Conservation (phyloP, 2,888 invertebrate genomes). For the Eristalis intricaria region DNA sequence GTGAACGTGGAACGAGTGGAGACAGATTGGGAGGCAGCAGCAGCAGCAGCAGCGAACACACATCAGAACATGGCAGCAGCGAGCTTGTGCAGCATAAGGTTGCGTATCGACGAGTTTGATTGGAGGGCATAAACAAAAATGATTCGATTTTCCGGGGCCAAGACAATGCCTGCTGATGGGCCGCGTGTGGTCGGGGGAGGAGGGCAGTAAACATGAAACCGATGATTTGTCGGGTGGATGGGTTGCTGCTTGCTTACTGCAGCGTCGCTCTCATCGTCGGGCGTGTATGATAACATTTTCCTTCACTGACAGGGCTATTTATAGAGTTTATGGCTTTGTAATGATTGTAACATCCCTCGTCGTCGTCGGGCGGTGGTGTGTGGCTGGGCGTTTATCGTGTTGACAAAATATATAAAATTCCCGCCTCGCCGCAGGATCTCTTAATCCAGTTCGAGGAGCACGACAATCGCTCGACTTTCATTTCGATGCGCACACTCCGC, state of each 20-base stretch:
- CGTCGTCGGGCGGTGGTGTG: slow-evolving; percentile 6
- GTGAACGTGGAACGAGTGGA: slow-evolving; percentile 38
- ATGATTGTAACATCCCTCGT: slow-evolving; percentile 58
- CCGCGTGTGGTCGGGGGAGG: not conserved
- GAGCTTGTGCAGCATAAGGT: not conserved
- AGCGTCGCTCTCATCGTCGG: slow-evolving; percentile 26
- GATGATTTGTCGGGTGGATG: slow-evolving; percentile 62
- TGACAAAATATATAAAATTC: slow-evolving; percentile 20
- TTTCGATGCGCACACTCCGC: not conserved
- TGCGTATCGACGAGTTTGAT: slow-evolving; percentile 25
- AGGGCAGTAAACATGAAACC: slow-evolving; percentile 41
- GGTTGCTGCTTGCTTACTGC: slow-evolving; percentile 2
- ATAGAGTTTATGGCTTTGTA: slow-evolving; percentile 62
- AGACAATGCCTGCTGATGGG: slow-evolving; percentile 28
- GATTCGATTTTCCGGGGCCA: slow-evolving; percentile 26
- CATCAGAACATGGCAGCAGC: not conserved
- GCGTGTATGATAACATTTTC: slow-evolving; percentile 56
- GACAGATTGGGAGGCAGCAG: too few species aligned
- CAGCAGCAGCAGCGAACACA: slow-evolving; percentile 1
- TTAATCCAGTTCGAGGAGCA: too few species aligned
- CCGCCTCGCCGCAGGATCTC: not conserved
- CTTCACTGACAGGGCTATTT: slow-evolving; percentile 38
- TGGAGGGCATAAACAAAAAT: slow-evolving; percentile 58
- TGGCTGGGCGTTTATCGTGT: slow-evolving; percentile 16
- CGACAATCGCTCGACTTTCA: not conserved